Conservation (phyloP, 2,797 vertebrate genomes). For the Rhinophrynus dorsalis region DNA sequence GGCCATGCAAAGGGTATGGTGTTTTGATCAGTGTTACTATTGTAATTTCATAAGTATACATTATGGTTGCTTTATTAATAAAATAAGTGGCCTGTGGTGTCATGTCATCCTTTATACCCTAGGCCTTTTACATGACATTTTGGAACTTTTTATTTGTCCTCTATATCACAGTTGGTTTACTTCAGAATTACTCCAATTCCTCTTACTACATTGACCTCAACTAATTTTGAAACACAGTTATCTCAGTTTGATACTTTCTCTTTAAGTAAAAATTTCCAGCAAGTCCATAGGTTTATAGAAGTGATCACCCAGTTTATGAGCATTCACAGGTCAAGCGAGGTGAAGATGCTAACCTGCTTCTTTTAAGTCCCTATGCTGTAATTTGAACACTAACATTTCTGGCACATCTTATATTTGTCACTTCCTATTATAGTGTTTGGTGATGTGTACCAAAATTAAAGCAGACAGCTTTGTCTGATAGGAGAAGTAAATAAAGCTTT, state of each 20-base stretch:
- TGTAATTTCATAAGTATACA: too few species aligned
- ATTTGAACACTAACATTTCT: constrained; percentile 2
- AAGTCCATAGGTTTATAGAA: neutral
- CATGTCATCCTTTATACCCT: too few species aligned
- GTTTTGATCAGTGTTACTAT: too few species aligned
- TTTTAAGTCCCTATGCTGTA: neutral
- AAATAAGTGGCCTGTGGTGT: too few species aligned
- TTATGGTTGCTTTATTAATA: too few species aligned
- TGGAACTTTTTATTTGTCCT: too few species aligned
- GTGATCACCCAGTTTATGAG: neutral
- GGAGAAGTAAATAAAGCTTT: constrained; percentile 28
- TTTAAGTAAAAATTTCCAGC: neutral
- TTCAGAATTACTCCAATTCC: too few species aligned
- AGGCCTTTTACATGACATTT: too few species aligned
- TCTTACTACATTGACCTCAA: too few species aligned
- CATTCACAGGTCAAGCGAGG: neutral
- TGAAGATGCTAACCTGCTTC: neutral
- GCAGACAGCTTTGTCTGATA: constrained; percentile 37
- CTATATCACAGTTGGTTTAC: too few species aligned
- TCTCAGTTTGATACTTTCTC: neutral
- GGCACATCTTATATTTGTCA: constrained; percentile 33
- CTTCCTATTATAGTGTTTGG: constrained; percentile 40
- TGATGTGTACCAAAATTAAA: constrained; percentile 46
- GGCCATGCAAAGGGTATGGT: too few species aligned
- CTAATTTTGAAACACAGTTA: too few species aligned